Evolutionary conservation across 2,888 invertebrate genomes (phyloP), one percentile per base, ranked within the genome.

Genomic region (Rhingia campestris): DNA sequence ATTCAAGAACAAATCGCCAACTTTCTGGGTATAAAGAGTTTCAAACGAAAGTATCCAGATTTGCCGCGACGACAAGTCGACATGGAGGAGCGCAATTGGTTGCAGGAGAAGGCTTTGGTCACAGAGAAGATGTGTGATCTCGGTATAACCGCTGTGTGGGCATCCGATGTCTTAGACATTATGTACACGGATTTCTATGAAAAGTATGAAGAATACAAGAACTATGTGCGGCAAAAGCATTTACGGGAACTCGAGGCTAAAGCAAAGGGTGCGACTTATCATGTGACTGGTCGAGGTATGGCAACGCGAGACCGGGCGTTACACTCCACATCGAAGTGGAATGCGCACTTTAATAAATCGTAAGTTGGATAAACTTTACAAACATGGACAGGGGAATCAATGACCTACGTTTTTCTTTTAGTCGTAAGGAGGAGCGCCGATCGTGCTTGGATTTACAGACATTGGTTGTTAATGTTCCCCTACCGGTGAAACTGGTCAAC

Each of bases 1-100:
- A 94, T 99, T 76, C 98, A 99, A 91, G 99, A 99, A 91, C 99
- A 94, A 96, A 96, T 99, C 82, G 97, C 98, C 0, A 96, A 98
- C 90, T 98, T 96, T 92, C 93, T 99, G 82, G 97, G 96, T 45
- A 96, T 99, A 39, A 98, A 98, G 90, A 98, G 98, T 75, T 99
- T 99, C 91, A 99, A 99, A 91, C 93, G 99, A 86, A 98, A 98
- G 89, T 97, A 97, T 92, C 96, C 97, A n/a, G 97, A 97, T 91
- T 91, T 97, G 66, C 94, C 95, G 86, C 93, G 98, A 72, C 93
- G 98, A 69, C 93, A 95, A 86, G 95, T 98, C 33, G 97, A 97
- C 87, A 97, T 97, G 92, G 97, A 97, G 86, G 99, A 99, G 90
- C 94, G 97, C 72, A 97, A 97, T 89, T 97, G 95, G 92, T 94